Evolutionary conservation across 2,888 invertebrate genomes (phyloP), one percentile per base, ranked within the genome.

Genomic region (Watsonalla cultraria): DNA sequence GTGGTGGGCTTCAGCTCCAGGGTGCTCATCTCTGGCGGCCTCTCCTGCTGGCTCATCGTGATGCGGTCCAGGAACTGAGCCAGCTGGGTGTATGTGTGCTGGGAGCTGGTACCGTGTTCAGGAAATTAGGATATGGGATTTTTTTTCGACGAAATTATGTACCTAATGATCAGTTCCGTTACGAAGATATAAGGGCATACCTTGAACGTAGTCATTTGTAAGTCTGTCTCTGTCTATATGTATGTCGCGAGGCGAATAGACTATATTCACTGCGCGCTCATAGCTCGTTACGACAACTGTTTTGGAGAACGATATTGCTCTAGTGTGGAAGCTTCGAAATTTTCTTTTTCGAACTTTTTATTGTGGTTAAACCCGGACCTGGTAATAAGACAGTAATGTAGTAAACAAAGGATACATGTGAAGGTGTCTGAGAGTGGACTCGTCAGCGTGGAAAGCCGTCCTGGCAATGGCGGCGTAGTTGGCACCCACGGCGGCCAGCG

Each of bases 31-130:
- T 91, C 87, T 0, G 70, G 53, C 0, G 74, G 68, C 6, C 74
- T 66, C 48, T 86, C 86, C 53, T 84, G 86, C 46, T 78, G 82
- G 55, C 86, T 86, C 0, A 92, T 91, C 7, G 95, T 94, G 55
- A 96, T 92, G 52, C 93, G 92, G 70, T 96, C 96, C 7, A 96
- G 92, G 61, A 95, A 94, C 61, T 94, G 93, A 0, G 95, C 95
- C 74, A 97, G 88, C 52, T 96, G 89, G 39, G 93, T 91, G 80
- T 96, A 96, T 61, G 95, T 94, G 84, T 96, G 95, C 74, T 97
- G 96, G 39, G 96, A 91, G 67, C 96, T 96, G 74, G 2, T 0
- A 0, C 0, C 5, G 8, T 8, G 67, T 68, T 69, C 54, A 71
- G 73, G 64, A 61, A 45, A 34, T 11, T 42, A 33, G 34, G 47